Evolutionary conservation across 2,797 vertebrate genomes (phyloP), one percentile per base, ranked within the genome.

Genomic region (Xerus rutilus): DNA sequence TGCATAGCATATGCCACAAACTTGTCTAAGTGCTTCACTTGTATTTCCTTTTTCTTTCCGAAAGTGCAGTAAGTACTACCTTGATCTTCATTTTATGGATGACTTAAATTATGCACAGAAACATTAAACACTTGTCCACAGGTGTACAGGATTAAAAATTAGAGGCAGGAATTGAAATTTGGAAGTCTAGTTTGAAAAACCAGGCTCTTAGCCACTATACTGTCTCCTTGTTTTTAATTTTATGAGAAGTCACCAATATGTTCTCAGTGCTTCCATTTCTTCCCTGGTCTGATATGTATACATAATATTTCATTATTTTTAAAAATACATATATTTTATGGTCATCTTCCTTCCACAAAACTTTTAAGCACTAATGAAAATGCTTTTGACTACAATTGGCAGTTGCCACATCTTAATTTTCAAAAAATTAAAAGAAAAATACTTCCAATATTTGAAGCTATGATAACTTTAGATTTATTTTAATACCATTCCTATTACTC

Each of bases 1-100:
- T 20, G 7, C 2, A 14, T 1, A 12, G 17, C 9, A 4, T 9
- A 25, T 45, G 15, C 72, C 23, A 9, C 17, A 2, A 25, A 25
- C 9, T 25, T 39, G 43, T 28, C 39, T 76, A 57, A 45, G 10
- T 30, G n/a, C 15, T 83, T 45, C 57, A 30, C 14, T 43, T 54
- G 2, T 15, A n/a, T 18, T 54, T 15, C 30, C 15, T 8, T 57
- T 69, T 35, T 64, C 18, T 21, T 54, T 54, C 17, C 7, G 54
- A 49, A 28, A 47, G 9, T 25, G 21, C 35, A 14, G 45, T 35
- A 52, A 79, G 43, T n/a, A 25, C 9, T 21, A 5, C 20, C 15
- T 62, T 54, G 65, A 32, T 21, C 57, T 78, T 35, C 45, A 52
- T 39, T 81, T 85, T 73, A 32, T 35, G 64, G 20, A 59, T 86